These are phyloP conservation scores for Lathronympha strigana DNA, from an alignment of 2,888 invertebrate species.

Conservation along the genomic window DNA sequence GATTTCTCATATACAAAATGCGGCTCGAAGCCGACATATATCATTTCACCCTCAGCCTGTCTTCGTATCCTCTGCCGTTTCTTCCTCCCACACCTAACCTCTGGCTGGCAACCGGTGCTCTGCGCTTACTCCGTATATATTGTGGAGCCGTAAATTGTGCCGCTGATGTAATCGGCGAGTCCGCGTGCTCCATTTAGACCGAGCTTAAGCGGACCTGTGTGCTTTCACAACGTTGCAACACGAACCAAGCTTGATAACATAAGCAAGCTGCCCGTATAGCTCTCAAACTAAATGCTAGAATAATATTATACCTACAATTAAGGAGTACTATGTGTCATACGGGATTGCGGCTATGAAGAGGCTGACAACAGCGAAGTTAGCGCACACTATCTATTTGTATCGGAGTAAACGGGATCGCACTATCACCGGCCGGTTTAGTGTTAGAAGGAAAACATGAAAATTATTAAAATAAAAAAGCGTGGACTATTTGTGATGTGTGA, in stretches of 20 bases:
- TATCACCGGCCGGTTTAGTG: too few species aligned
- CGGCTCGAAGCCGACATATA: too few species aligned
- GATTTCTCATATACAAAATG: too few species aligned
- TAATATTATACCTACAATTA: neutral
- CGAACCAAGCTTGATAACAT: neutral
- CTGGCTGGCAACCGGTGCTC: slow-evolving; percentile 1
- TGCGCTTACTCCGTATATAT: neutral
- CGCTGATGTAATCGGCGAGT: slow-evolving; percentile 25
- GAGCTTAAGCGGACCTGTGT: slow-evolving; percentile 22
- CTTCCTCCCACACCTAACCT: neutral
- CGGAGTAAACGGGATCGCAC: too few species aligned
- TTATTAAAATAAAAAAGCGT: too few species aligned
- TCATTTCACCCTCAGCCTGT: too few species aligned
- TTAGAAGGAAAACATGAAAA: too few species aligned
- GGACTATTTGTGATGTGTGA: too few species aligned
- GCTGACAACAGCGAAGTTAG: too few species aligned
- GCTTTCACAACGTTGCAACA: slow-evolving; percentile 28
- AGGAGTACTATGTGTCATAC: neutral
- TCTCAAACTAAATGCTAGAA: neutral
- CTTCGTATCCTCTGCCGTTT: too few species aligned
- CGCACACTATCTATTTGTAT: too few species aligned
- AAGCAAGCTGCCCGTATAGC: neutral
- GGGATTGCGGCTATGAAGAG: too few species aligned
- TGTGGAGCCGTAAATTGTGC: slow-evolving; percentile 14
- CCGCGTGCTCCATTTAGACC: slow-evolving; percentile 24